Evolutionary conservation across 2,113 vertebrate species (phyloP).

Genomic region (Tor tambroides): DNA sequence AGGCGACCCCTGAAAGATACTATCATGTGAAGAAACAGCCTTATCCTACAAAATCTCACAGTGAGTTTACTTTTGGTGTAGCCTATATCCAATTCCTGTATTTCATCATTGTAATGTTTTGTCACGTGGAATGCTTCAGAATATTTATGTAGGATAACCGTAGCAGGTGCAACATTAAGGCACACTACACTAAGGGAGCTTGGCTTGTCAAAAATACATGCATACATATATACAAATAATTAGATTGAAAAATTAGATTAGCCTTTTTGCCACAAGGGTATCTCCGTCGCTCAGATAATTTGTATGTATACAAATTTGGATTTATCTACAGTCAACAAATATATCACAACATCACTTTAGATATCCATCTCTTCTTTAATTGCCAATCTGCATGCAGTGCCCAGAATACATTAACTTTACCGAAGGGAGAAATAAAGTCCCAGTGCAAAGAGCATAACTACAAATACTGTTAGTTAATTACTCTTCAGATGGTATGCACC

Average conservation of each 20-base stretch:
- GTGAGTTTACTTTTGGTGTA: constrained; percentile 74
- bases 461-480: neutral
- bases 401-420: neutral
- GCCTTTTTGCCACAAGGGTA: neutral
- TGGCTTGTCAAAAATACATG: neutral
- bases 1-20: constrained; percentile 81
- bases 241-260: neutral
- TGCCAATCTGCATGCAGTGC: neutral
- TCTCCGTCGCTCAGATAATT: neutral
- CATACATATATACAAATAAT: neutral
- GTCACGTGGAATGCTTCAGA: constrained; percentile 43
- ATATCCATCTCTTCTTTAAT: neutral
- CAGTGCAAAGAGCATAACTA: neutral
- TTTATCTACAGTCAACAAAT: neutral
- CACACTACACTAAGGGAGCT: neutral
- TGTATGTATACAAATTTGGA: neutral
- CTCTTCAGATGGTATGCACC: neutral
- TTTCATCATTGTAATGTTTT: constrained; percentile 51
- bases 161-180: neutral
- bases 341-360: neutral
- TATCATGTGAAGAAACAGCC: constrained; percentile 81
- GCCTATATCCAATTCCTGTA: neutral
- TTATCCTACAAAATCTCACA: constrained; percentile 82
- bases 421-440: neutral
- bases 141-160: neutral